A percentile compares a stretch with the other conserved stretches of the same genome.
Evolutionary conservation across 1,140 invertebrate genomes (phyloP).

Genomic region (Monomorium pharaonis): DNA sequence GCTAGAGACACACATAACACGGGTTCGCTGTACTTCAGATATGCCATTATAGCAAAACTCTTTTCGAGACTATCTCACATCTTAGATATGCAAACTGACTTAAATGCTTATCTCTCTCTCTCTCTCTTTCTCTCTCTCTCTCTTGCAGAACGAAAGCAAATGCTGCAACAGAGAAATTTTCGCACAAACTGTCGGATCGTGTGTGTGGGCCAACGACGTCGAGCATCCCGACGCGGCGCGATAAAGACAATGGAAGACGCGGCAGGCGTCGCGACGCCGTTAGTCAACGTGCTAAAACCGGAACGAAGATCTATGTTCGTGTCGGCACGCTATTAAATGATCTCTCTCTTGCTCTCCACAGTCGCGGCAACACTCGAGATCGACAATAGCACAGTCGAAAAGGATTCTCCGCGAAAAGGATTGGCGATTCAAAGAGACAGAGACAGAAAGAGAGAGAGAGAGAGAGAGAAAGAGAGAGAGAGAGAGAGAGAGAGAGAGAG

Average conservation of each 20-base stretch:
- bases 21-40: neutral
- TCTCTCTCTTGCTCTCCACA: constrained; percentile 17
- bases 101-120: constrained; percentile 34
- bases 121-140: neutral
- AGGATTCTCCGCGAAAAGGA: constrained; percentile 5
- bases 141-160: neutral
- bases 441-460: neutral
- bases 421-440: neutral
- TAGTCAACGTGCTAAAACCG: constrained; percentile 65
- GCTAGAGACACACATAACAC: neutral
- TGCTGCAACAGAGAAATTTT: constrained; percentile 10
- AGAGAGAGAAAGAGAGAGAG: neutral
- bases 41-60: constrained; percentile 29
- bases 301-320: constrained; percentile 62
- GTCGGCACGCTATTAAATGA: constrained; percentile 67
- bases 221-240: constrained; percentile 1
- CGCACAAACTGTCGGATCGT: constrained; percentile 38
- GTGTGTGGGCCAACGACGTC: neutral
- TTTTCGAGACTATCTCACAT: constrained; percentile 25
- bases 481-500: neutral
- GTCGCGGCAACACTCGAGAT: constrained; percentile 30
- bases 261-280: constrained; percentile 28
- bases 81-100: constrained; percentile 52
- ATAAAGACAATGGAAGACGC: constrained; percentile 42
- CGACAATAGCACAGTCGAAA: constrained; percentile 25